phyloP scores from a whole-genome alignment of 2,113 vertebrate species.

The Clinocottus analis region DNA sequence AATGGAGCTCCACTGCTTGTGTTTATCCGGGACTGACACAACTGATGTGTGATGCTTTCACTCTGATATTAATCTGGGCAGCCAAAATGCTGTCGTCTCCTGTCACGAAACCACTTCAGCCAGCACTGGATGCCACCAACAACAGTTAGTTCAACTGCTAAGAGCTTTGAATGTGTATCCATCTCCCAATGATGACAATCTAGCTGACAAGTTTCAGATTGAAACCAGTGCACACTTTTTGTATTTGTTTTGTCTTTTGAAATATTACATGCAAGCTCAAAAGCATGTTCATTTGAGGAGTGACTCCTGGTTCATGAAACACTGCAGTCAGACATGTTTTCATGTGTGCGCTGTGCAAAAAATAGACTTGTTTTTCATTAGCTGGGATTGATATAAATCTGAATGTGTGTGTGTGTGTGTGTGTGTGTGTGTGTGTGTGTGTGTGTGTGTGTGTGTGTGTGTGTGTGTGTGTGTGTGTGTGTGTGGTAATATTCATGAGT shows the following conservation, averaged over 20 bases:
- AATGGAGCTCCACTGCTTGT: background rate
- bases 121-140: background rate
- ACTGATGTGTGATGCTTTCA: background rate
- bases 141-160: background rate
- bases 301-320: slow-evolving; percentile 46
- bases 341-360: slow-evolving; percentile 16
- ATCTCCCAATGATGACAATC: background rate
- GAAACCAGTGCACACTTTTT: background rate
- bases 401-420: background rate
- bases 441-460: background rate
- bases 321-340: slow-evolving; percentile 21
- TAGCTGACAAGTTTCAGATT: background rate
- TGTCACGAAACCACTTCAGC: background rate
- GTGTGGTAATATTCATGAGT: slow-evolving; percentile 8
- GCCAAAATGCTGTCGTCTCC: background rate
- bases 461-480: background rate
- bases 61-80: background rate
- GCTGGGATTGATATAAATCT: slow-evolving; percentile 35
- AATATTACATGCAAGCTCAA: background rate
- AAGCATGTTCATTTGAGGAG: slow-evolving; percentile 2
- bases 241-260: background rate
- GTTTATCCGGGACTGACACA: background rate
- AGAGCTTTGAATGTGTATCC: background rate
- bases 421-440: background rate
- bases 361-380: slow-evolving; percentile 36